Base-by-base conservation (phyloP, 2,888 invertebrate species). In the Octodonta nipae region DNA sequence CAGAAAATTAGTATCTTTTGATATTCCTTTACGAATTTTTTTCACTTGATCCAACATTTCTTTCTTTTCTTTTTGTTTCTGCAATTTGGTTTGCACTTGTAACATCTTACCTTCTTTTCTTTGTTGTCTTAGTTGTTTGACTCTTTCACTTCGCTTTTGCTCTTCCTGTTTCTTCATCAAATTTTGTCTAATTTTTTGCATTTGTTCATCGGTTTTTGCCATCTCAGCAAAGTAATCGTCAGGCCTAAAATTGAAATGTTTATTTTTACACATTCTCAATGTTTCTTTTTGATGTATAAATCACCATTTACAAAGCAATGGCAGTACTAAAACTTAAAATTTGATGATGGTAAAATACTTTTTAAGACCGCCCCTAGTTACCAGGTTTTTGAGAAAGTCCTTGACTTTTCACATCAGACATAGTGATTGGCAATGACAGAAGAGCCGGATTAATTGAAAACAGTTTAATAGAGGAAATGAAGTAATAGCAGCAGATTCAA, bases 161-260 rank as follows among this genome's bases (percentile, higher is more conserved):
- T 80, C 77, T 8, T 78, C 73, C 53, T 95, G 85, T 54, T 87
- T 86, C 13, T 83, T 75, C 65, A 87, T 69, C 15, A 93, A 60
- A 51, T 79, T 81, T 52, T 81, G 72, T 28, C 89, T 71, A 0
- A 92, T 79, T 63, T 91, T 93, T 52, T 92, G 89, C 98, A 98
- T 98, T 52, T 98, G 98, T 16, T 75, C 76, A 63, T 98, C 98
- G 8, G 86, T 71, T 61, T 98, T 98, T 0, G 89, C 91, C 98
- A 98, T 98, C 68, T 98, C 89, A 0, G 96, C 98, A 64, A 93
- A 96, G 60, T 92, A 98, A 61, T 96, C 96, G 34, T 87, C 85
- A 0, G 98, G 98, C 30, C 83, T 68, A 40, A 14, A 53, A 45
- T 27, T 26, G 20, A n/a, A n/a, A n/a, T n/a, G n/a, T n/a, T n/a